Evolutionary conservation across 2,113 vertebrate species (phyloP).

Genomic region (Chlamydotis undulata): DNA sequence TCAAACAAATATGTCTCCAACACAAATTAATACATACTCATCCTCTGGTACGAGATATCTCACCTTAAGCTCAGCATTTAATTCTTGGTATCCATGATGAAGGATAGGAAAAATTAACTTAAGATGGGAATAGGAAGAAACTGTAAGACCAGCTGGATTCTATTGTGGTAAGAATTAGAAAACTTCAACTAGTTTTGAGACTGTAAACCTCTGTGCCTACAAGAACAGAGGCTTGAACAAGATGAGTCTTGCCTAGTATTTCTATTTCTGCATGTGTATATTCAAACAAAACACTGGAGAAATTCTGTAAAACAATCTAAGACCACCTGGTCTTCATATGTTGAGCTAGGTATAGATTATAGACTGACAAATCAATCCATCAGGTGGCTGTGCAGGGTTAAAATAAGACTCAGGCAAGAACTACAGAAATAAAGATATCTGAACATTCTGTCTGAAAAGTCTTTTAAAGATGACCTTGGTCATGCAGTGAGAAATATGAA

Average conservation of each 20-base stretch:
- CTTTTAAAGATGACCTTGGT: background rate
- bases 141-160: background rate
- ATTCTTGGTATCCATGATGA: background rate
- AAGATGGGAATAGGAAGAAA: background rate
- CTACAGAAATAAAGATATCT: background rate
- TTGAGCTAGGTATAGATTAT: background rate
- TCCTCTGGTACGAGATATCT: background rate
- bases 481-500: background rate
- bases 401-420: background rate
- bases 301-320: background rate
- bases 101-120: background rate
- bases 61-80: background rate
- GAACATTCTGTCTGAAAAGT: background rate
- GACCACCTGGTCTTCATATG: background rate
- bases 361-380: background rate
- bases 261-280: background rate
- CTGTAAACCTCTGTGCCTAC: background rate
- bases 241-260: background rate
- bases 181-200: background rate
- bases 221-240: background rate
- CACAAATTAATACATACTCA: background rate
- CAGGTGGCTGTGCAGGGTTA: background rate
- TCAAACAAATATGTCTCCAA: background rate
- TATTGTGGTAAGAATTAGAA: background rate
- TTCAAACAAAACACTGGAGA: background rate